Evolutionary conservation across 2,113 vertebrate genomes (phyloP).

Genomic region (Carettochelys insculpta): DNA sequence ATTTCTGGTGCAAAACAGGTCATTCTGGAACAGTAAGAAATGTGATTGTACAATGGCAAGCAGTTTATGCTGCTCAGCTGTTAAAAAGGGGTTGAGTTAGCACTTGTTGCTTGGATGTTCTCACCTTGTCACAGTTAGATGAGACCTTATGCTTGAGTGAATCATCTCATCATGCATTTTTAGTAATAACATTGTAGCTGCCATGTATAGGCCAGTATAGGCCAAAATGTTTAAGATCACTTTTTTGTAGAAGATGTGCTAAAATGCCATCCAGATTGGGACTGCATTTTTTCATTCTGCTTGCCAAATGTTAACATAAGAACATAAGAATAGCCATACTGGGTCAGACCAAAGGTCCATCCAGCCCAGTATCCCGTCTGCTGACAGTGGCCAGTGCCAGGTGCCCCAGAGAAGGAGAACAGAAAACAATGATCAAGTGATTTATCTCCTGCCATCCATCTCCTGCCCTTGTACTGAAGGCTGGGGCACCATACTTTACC

Average conservation of each 20-base stretch:
- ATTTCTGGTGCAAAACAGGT: constrained; percentile 84
- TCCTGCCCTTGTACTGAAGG: no score
- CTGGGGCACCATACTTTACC: no score
- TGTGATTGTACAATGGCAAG: constrained; percentile 84
- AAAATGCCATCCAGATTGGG: background rate
- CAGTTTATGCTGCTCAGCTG: constrained; percentile 75
- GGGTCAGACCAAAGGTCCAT: no score
- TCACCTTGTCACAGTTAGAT: constrained; percentile 75
- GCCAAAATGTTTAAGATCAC: background rate
- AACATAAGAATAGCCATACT: no score
- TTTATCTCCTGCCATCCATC: no score
- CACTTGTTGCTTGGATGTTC: constrained; percentile 71
- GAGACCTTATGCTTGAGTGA: constrained; percentile 66
- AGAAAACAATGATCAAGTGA: no score
- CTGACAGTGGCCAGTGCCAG: no score
- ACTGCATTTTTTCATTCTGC: background rate
- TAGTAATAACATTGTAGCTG: background rate
- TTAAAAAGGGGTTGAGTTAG: constrained; percentile 73
- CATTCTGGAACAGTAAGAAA: constrained; percentile 83
- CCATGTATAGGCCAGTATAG: background rate
- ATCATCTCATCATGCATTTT: constrained; percentile 41
- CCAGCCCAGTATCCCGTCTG: no score
- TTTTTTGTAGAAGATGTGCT: constrained; percentile 15
- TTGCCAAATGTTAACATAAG: background rate
- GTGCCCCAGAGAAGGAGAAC: no score